Base-by-base conservation (phyloP, 2,113 vertebrate genomes). In the Porphyrio hochstetteri region DNA sequence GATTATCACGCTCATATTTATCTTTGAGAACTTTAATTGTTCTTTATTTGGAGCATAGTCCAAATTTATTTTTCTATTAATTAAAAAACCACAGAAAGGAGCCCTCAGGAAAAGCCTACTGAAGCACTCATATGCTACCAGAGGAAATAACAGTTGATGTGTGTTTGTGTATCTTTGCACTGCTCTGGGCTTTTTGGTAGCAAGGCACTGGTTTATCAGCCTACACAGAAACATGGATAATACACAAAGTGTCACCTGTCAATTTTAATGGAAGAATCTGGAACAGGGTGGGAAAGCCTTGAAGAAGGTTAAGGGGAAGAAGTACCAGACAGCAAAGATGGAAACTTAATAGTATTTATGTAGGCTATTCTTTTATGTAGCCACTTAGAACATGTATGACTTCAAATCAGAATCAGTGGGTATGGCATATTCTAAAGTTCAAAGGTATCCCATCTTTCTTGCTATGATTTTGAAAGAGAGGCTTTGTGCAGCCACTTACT, bases 1-100 rank as follows among this genome's bases (percentile, higher is more conserved):
- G 27, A 76, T 68, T 75, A 83, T 78, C 75, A 74, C 55, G 36
- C 3, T 75, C 3, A 77, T 82, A 75, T 93, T 82, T 60, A 69
- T 8, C n/a, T 82, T 72, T 77, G 40, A 83, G 28, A 83, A 67
- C 56, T 82, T 93, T 78, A 76, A 80, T 33, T 91, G 17, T 35
- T 42, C 75, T 63, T 75, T 59, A 72, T 61, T 69, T 94, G 19
- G 25, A 82, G 16, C 17, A 48, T 65, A 82, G 63, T 82, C 74
- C 40, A 11, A 36, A 77, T 94, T 91, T 74, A 50, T 84, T 93
- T 91, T 89, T 91, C 90, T 92, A 27, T 60, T 95, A 75, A 96
- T 94, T 70, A 94, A 94, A 96, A 72, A 72, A 80, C 27, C 9
- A 40, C 27, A 83, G 48, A 56, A 92, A 93, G 12, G 9, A 92